Percentiles rank a stretch among this genome's conserved stretches.
Evolutionary conservation across 2,113 vertebrate species (phyloP).

Genomic region (Callaeas wilsoni): DNA sequence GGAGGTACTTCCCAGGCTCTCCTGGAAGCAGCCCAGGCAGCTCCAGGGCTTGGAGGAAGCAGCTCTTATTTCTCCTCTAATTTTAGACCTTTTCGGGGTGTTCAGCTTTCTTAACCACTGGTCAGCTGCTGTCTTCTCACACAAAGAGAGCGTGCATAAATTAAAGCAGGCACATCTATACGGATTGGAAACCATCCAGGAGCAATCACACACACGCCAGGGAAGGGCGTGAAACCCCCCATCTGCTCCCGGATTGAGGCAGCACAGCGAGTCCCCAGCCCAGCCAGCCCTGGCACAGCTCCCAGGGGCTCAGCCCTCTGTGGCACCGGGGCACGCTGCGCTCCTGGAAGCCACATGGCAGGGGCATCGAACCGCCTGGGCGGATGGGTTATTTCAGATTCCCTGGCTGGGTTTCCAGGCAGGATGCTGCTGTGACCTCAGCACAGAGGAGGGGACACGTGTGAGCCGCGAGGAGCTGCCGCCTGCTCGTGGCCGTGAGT

Average conservation of each 20-base stretch:
- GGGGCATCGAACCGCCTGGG: accelerated
- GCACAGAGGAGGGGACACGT: background rate
- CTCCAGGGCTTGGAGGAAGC: background rate
- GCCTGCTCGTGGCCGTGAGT: background rate
- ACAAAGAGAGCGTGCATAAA: background rate
- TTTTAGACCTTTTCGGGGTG: background rate
- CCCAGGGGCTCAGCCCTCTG: accelerated
- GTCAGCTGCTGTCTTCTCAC: constrained; percentile 26
- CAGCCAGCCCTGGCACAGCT: background rate
- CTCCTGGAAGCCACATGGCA: background rate
- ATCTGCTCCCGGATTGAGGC: background rate
- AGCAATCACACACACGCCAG: constrained; percentile 1
- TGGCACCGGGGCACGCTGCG: accelerated
- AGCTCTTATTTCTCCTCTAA: constrained; percentile 8
- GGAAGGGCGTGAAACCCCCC: constrained; percentile 10
- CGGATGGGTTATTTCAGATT: background rate
- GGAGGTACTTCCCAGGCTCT: background rate
- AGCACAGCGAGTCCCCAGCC: background rate
- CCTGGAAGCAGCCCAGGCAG: background rate
- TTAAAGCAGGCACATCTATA: background rate
- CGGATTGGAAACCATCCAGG: background rate
- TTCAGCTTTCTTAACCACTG: background rate
- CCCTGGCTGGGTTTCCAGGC: background rate
- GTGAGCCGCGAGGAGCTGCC: background rate
- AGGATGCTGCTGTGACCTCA: background rate